These are phyloP conservation scores for Onthophagus taurus DNA, from an alignment of 1,140 invertebrate genomes.

Conservation along the genomic window DNA sequence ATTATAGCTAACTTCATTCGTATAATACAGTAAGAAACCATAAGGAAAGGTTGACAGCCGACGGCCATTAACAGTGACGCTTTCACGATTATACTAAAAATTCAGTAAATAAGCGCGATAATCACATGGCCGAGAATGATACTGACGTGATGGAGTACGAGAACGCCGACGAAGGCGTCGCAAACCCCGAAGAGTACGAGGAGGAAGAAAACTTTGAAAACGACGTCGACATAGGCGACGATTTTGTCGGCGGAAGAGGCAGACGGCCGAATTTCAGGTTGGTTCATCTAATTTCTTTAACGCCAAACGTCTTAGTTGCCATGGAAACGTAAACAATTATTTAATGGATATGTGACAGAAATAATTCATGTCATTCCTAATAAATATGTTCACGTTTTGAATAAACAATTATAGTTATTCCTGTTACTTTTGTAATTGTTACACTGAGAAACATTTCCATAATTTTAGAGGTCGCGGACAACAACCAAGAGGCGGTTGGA, in stretches of 20 bases:
- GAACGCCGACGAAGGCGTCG: conserved; percentile 14
- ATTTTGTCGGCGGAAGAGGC: conserved; percentile 37
- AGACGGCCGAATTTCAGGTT: conserved; percentile 50
- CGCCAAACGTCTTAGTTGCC: too few relatives aligned
- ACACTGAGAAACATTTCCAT: conserved; percentile 6
- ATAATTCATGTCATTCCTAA: too few relatives aligned
- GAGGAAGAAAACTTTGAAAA: conserved; percentile 33
- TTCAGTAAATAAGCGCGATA: background rate
- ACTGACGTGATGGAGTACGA: conserved; percentile 26
- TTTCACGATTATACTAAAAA: too few relatives aligned
- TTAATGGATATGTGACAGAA: too few relatives aligned
- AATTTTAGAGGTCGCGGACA: conserved; percentile 33
- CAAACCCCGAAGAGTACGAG: conserved; percentile 24
- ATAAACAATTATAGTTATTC: conserved; percentile 1
- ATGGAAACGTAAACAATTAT: too few relatives aligned
- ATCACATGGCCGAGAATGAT: conserved; percentile 21
- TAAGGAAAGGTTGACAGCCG: too few relatives aligned
- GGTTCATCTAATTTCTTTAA: too few relatives aligned
- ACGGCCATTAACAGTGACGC: background rate
- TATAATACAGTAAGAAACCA: too few relatives aligned
- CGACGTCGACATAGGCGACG: conserved; percentile 31
- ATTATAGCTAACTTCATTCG: too few relatives aligned
- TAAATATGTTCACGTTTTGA: too few relatives aligned
- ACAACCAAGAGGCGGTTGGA: conserved; percentile 38
- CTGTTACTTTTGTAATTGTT: conserved; percentile 5